Base-by-base conservation (phyloP, 2,113 vertebrate genomes). In the Cyprinodon variegatus region DNA sequence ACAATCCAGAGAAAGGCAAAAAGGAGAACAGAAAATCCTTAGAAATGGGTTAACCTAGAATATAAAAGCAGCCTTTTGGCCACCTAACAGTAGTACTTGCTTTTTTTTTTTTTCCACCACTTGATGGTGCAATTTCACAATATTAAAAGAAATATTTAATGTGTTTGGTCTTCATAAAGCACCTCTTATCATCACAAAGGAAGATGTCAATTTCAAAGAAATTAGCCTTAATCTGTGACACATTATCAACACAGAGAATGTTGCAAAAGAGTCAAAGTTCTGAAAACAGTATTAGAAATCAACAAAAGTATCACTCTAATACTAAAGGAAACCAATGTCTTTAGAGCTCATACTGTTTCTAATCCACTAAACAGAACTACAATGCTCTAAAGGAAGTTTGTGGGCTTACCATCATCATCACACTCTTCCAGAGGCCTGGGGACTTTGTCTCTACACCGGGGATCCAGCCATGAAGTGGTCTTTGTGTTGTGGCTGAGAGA, bases 381-480 rank as follows among this genome's bases (percentile, higher is more conserved):
- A 29, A 10, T 68, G 64, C 39, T 50, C 59, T 67, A 71, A 75
- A 81, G 70, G 37, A 76, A 29, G 36, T 67, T 13, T 37, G 65
- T 50, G 65, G 68, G 72, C 96, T 96, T 96, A 99, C 98, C 98
- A 95, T 99, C 98, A 80, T 99, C 98, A 81, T 99, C 97, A 93
- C 98, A 99, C 94, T 99, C 98, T 92, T 99, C 98, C 90, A 98
- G 94, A 88, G 97, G 96, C 91, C 98, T 96, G 86, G 95, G 95
- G 88, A 95, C 95, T 93, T 98, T 98, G 91, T 95, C 97, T 93
- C 96, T 93, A 93, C 96, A 98, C 93, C 98, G 96, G 89, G 98
- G 98, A 93, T 99, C 98, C 90, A 98, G 91, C 98, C 98, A 99
- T 86, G 98, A 99, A 78, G 98, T 99, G 82, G 98, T 99, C 94